Evolutionary conservation across 2,113 vertebrate genomes (phyloP), one percentile per base, ranked within the genome.

Genomic region (Motacilla tschutschensis): DNA sequence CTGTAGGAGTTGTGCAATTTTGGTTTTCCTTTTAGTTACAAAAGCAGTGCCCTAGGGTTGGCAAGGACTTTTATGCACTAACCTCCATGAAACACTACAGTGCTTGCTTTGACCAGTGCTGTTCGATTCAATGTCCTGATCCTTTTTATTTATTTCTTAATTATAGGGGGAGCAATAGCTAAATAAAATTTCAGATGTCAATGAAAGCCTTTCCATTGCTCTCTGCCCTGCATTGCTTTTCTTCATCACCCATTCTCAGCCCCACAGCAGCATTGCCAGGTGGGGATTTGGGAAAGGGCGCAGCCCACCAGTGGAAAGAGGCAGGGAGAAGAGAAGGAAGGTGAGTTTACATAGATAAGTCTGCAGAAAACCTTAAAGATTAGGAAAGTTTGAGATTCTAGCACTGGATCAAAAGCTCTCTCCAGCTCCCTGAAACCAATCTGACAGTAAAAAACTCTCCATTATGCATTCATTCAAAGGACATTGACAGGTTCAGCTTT

Each of bases 31-130:
- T 92, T 67, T 64, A 71, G 54, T 50, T 55, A 60, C 62, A 85
- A 80, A 59, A 4, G 3, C 14, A 29, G 24, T 57, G 22, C 4
- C 25, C 12, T 15, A n/a, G 25, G 6, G 10, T 8, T 26, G 26
- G 20, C n/a, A 65, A 21, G 26, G 51, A 47, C 9, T 59, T 82
- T 28, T 26, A 48, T 18, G 5, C 29, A n/a, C 2, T 2, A 5
- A 3, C 18, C 8, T 83, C 72, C 38, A 6, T 2, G 3, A 33
- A 48, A 18, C 10, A 25, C 5, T 14, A 43, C 5, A 26, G 44
- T 0, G 0, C 31, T 43, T 70, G 79, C 38, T 83, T 77, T 71
- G 14, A 48, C 8, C 10, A 25, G 12, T 5, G 4, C 10, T 14
- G 13, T 24, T 36, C 28, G 3, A 79, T 53, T 71, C 53, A 63